Conservation (phyloP, 1,140 invertebrate genomes). For the Nephila pilipes region DNA sequence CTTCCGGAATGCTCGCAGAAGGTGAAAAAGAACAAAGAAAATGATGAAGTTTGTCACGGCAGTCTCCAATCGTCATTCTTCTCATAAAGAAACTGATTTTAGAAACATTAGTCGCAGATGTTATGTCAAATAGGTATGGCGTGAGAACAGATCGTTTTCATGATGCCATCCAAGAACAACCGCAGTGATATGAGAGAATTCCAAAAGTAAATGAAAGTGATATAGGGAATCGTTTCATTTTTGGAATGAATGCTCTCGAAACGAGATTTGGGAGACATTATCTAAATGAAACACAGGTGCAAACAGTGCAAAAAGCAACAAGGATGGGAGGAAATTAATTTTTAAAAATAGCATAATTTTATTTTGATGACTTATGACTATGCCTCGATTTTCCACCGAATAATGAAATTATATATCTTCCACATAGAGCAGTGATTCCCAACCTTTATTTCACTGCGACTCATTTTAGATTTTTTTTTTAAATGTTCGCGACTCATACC, state of each 20-base stretch:
- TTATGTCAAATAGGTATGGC: slow-evolving; percentile 13
- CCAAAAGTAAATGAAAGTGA: background rate
- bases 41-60: background rate
- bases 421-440: too few relatives aligned
- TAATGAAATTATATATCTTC: too few relatives aligned
- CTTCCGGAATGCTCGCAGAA: slow-evolving; percentile 22
- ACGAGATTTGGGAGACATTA: background rate
- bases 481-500: too few relatives aligned
- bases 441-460: too few relatives aligned
- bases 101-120: slow-evolving; percentile 28
- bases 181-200: background rate
- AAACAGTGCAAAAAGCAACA: background rate
- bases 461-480: too few relatives aligned
- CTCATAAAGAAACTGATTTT: slow-evolving; percentile 3
- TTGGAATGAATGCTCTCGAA: background rate
- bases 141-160: background rate
- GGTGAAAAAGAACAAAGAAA: background rate
- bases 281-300: background rate
- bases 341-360: background rate
- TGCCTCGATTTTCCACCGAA: background rate
- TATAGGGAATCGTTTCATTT: background rate
- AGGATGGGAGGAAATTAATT: background rate
- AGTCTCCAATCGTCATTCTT: slow-evolving; percentile 36
- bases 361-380: background rate
- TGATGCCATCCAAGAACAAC: background rate